Evolutionary conservation across 2,888 invertebrate species (phyloP).

Genomic region (Pristionchus japonicus): DNA sequence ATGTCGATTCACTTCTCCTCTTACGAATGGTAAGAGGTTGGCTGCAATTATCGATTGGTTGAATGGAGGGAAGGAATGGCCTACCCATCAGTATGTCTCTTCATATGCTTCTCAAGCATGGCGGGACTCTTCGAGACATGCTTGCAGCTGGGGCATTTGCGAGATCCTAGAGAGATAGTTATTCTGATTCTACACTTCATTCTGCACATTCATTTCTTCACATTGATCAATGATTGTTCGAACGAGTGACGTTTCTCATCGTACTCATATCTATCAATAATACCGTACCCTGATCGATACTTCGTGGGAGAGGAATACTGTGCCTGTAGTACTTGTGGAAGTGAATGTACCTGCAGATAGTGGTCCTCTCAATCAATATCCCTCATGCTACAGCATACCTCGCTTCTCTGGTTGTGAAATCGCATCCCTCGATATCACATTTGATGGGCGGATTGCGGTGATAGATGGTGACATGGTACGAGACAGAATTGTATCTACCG

Average conservation of each 20-base stretch:
- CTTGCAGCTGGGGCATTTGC: slow-evolving; percentile 72
- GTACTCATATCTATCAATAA: no score
- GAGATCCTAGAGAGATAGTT: slow-evolving; percentile 62
- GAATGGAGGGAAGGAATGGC: background rate
- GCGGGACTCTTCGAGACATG: slow-evolving; percentile 74
- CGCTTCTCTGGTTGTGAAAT: slow-evolving; percentile 72
- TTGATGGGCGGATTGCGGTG: slow-evolving; percentile 75
- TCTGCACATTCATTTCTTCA: no score
- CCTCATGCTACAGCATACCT: slow-evolving; percentile 29
- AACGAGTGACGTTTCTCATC: no score
- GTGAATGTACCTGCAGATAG: slow-evolving; percentile 70
- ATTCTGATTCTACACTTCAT: background rate
- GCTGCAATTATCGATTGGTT: slow-evolving; percentile 6
- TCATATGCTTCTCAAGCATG: slow-evolving; percentile 75
- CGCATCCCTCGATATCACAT: slow-evolving; percentile 73
- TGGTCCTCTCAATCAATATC: slow-evolving; percentile 44
- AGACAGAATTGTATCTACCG: slow-evolving; percentile 73
- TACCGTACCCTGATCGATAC: slow-evolving; percentile 71
- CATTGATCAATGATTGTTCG: no score
- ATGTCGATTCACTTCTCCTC: slow-evolving; percentile 37
- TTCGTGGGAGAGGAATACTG: slow-evolving; percentile 69
- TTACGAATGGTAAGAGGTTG: slow-evolving; percentile 23
- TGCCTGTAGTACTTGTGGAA: slow-evolving; percentile 75
- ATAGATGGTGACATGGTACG: slow-evolving; percentile 75
- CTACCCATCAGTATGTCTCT: slow-evolving; percentile 53